Evolutionary conservation across 2,888 invertebrate genomes (phyloP), one percentile per base, ranked within the genome.

Genomic region (Noctua fimbriata): DNA sequence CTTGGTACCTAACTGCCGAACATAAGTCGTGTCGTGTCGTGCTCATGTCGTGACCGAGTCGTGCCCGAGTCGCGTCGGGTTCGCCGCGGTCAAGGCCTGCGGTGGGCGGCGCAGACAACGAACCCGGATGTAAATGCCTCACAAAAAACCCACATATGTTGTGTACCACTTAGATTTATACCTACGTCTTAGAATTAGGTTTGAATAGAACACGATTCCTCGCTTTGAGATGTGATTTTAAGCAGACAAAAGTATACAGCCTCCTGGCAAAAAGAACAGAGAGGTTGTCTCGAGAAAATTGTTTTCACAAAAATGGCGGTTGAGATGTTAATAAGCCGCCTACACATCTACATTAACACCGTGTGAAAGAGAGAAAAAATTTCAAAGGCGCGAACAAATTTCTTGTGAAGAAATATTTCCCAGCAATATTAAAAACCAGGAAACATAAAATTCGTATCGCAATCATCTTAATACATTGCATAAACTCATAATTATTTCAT

Each of bases 71-170:
- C 90, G 89, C 89, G 90, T 85, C 83, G 92, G 92, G 95, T 94
- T 94, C 94, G 93, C 87, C 76, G 91, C 95, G 96, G 96, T 96
- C 96, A 96, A 96, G 96, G 96, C 92, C 95, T 94, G 90, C 88
- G 90, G 96, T 95, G 94, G 96, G 96, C 95, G 94, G 92, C 89
- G 91, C 92, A 93, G 92, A 89, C 94, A 92, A 90, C 93, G 95
- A 95, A 96, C 96, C 96, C 96, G 96, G 96, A 96, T 95, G 92
- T 88, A 84, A 89, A 89, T 85, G 87, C 89, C 86, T 82, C 86
- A 89, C 90, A 90, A 92, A 90, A 90, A 90, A 87, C 89, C 90
- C 92, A 92, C 92, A 91, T 89, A 89, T 89, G 89, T 87, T 85
- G 72, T 83, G 73, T 85, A 76, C 73, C 81, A 83, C 86, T 82